These are phyloP conservation scores for Hypomesus transpacificus DNA, from an alignment of 2,113 vertebrate species.

Conservation along the genomic window DNA sequence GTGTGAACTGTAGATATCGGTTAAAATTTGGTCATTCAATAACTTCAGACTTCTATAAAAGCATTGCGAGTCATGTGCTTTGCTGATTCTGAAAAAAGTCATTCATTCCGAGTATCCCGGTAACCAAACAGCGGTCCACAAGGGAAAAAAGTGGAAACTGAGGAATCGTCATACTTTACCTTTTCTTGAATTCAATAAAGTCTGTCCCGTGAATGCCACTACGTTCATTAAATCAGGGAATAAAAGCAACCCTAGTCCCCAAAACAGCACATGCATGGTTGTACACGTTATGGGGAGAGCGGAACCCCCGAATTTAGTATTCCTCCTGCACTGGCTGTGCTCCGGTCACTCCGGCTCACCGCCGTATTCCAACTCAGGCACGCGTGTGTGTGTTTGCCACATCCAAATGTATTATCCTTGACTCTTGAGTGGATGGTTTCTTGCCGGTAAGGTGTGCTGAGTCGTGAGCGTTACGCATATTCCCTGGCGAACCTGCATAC, in stretches of 20 bases:
- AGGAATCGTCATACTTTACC: constrained; percentile 72
- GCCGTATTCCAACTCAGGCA: constrained; percentile 22
- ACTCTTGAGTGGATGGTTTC: constrained; percentile 56
- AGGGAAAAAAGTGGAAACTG: neutral
- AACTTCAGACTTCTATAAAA: constrained; percentile 37
- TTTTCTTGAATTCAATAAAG: constrained; percentile 78
- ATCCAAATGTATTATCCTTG: constrained; percentile 66
- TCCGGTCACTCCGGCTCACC: constrained; percentile 45
- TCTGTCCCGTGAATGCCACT: constrained; percentile 70
- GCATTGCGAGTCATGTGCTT: constrained; percentile 48
- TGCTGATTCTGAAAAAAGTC: constrained; percentile 48
- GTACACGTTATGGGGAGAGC: constrained; percentile 71
- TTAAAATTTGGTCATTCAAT: constrained; percentile 12
- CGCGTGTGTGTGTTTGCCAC: constrained; percentile 54
- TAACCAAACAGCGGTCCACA: constrained; percentile 19
- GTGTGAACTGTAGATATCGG: neutral
- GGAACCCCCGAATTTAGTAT: constrained; percentile 50
- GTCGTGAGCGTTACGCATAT: constrained; percentile 65
- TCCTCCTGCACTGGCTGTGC: constrained; percentile 23
- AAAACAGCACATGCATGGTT: constrained; percentile 93
- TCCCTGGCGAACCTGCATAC: constrained; percentile 71
- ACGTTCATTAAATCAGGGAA: constrained; percentile 78
- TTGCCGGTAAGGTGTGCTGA: constrained; percentile 61
- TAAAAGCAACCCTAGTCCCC: constrained; percentile 85
- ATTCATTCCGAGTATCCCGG: constrained; percentile 65